These are phyloP conservation scores for Coreoperca whiteheadi DNA, from an alignment of 2,113 vertebrate genomes.

Conservation along the genomic window DNA sequence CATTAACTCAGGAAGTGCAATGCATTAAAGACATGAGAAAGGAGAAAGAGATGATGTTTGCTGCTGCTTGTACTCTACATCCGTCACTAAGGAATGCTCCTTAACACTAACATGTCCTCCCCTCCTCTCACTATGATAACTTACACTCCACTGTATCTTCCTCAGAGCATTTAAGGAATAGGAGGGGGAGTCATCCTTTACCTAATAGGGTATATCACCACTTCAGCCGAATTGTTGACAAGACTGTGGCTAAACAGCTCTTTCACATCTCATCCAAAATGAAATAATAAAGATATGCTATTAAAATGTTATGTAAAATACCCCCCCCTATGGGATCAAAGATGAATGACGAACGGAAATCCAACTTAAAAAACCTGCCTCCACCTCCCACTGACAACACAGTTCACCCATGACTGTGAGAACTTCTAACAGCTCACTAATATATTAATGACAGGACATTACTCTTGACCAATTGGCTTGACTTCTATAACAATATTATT, in stretches of 20 bases:
- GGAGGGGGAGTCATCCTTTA: constrained; percentile 26
- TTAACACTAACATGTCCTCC: constrained; percentile 80
- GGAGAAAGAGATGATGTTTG: constrained; percentile 41
- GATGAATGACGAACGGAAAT: constrained; percentile 19
- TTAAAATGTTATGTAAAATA: constrained; percentile 4
- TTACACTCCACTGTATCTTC: constrained; percentile 42
- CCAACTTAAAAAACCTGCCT: constrained; percentile 5
- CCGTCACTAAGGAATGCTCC: constrained; percentile 78
- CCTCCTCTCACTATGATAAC: constrained; percentile 62
- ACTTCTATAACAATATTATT: constrained; percentile 30
- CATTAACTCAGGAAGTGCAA: background rate
- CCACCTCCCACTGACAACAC: constrained; percentile 13
- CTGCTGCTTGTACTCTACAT: constrained; percentile 53
- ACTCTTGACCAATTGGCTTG: background rate
- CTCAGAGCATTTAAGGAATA: constrained; percentile 30
- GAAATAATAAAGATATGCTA: background rate
- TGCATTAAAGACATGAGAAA: constrained; percentile 1
- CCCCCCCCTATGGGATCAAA: constrained; percentile 6
- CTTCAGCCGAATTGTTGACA: constrained; percentile 7
- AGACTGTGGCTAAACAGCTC: background rate
- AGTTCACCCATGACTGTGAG: constrained; percentile 16
- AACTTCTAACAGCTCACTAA: constrained; percentile 9
- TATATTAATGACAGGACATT: constrained; percentile 16
- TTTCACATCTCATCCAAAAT: background rate
- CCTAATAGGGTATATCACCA: background rate